phyloP scores from a whole-genome alignment of 2,113 vertebrate genomes.

The Cyphomyrus plagiostoma region DNA sequence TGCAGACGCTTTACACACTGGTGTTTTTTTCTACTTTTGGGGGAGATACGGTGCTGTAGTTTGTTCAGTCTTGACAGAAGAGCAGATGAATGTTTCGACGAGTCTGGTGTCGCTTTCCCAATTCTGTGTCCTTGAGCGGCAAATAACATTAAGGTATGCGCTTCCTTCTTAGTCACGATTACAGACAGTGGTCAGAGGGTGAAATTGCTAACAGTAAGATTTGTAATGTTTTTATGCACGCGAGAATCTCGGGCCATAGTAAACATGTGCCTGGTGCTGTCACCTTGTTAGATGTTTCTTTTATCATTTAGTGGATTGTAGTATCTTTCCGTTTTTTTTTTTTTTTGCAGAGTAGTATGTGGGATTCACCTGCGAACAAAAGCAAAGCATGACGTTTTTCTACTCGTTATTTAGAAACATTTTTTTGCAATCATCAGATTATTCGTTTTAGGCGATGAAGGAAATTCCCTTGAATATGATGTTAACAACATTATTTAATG shows the following conservation, averaged over 20 bases:
- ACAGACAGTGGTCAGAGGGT: background rate
- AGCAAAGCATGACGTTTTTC: background rate
- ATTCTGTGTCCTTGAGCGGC: background rate
- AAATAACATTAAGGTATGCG: background rate
- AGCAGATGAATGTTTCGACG: background rate
- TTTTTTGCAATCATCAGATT: background rate
- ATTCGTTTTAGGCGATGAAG: background rate
- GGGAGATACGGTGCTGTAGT: background rate
- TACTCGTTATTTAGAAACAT: background rate
- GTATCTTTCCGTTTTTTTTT: background rate
- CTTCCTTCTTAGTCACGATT: background rate
- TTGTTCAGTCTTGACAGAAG: background rate
- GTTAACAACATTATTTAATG: background rate
- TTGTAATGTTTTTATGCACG: background rate
- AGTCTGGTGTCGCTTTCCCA: background rate
- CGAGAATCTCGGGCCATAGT: background rate
- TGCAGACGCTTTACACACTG: background rate
- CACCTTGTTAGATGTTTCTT: background rate
- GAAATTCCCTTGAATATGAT: background rate
- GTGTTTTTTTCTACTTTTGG: background rate
- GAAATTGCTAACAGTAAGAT: background rate
- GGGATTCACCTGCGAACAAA: background rate
- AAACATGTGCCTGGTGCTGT: background rate
- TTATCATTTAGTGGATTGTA: background rate
- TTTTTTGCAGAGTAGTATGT: background rate